A percentile compares a stretch with the other conserved stretches of the same genome.
These are phyloP conservation scores for Glareola pratincola DNA, from an alignment of 2,113 vertebrate species.

Conservation along the genomic window DNA sequence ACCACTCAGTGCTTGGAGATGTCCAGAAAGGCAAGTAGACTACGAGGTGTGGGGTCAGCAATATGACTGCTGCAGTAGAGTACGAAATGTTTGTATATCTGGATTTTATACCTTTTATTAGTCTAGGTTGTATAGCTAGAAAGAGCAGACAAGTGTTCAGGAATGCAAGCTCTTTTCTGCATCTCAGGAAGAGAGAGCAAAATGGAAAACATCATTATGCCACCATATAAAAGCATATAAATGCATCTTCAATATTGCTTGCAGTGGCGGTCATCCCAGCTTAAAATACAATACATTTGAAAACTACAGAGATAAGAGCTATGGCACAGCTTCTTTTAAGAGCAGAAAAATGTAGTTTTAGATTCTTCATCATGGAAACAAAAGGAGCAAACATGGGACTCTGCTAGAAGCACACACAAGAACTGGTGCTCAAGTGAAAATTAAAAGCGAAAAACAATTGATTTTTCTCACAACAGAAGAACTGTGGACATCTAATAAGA, in stretches of 20 bases:
- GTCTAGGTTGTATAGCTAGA: not conserved
- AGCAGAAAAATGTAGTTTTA: not conserved
- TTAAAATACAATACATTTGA: not conserved
- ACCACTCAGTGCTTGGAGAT: not conserved
- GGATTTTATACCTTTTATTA: not conserved
- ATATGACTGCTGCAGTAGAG: not conserved
- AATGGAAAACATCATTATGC: not conserved
- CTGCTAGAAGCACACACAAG: not conserved
- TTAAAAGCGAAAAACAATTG: not conserved
- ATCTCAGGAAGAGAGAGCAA: not conserved
- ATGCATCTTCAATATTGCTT: not conserved
- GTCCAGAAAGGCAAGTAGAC: not conserved
- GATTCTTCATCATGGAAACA: not conserved
- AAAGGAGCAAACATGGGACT: not conserved
- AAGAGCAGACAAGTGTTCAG: not conserved
- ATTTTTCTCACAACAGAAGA: not conserved
- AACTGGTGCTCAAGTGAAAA: not conserved
- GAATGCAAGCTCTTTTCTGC: not conserved
- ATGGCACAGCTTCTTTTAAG: not conserved
- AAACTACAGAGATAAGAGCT: not conserved
- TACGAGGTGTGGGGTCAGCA: not conserved
- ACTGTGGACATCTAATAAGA: not conserved
- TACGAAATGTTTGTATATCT: not conserved
- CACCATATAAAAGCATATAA: not conserved
- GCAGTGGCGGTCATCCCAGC: not conserved